phyloP scores from a whole-genome alignment of 2,888 invertebrate genomes.

The Unio pictorum region DNA sequence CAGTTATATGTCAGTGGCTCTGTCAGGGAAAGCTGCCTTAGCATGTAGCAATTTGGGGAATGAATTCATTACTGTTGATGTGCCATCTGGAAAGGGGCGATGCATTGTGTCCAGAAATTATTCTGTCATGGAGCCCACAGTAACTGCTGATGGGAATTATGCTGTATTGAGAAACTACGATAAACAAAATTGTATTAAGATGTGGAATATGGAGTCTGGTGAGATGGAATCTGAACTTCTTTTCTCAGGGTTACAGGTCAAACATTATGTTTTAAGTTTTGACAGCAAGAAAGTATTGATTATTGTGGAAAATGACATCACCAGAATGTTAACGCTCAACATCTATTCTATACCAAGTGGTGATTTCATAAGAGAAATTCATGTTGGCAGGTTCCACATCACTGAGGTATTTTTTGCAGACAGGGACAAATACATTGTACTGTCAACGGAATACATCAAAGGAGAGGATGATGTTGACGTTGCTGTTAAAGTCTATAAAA shows the following conservation, averaged over 20 bases:
- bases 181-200: slow-evolving; percentile 29
- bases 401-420: slow-evolving; percentile 26
- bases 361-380: slow-evolving; percentile 10
- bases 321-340: slow-evolving; percentile 8
- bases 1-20: slow-evolving; percentile 31
- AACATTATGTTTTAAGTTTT: slow-evolving; percentile 26
- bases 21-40: slow-evolving; percentile 25
- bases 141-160: slow-evolving; percentile 43
- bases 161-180: slow-evolving; percentile 40
- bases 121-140: slow-evolving; percentile 34
- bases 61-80: slow-evolving; percentile 40
- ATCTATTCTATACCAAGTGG: slow-evolving; percentile 20
- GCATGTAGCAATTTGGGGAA: slow-evolving; percentile 31
- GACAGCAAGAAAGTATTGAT: slow-evolving; percentile 28
- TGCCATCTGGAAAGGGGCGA: slow-evolving; percentile 22
- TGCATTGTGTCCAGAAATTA: slow-evolving; percentile 28
- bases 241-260: slow-evolving; percentile 36
- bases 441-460: no score
- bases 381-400: slow-evolving; percentile 19
- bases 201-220: slow-evolving; percentile 38
- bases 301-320: slow-evolving; percentile 17
- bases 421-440: slow-evolving; percentile 20
- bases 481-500: no score
- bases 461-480: no score
- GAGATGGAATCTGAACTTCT: slow-evolving; percentile 22